A percentile compares a stretch with the other conserved stretches of the same genome.
Conservation (phyloP, 2,888 invertebrate genomes). For the Blastobasis adustella region DNA sequence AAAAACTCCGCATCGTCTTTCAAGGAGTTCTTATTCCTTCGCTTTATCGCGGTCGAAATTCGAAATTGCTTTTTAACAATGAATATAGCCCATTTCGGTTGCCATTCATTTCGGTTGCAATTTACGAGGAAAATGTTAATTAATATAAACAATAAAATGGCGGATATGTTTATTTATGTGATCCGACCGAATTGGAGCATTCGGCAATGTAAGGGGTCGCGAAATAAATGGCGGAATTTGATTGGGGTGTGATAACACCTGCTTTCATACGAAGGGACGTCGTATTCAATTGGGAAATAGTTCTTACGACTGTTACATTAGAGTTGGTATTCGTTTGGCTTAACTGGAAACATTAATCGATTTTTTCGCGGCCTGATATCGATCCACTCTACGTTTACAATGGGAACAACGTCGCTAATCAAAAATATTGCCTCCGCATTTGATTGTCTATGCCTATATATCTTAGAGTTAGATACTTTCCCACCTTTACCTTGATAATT, state of each 20-base stretch:
- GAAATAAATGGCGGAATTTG: conserved; percentile 18
- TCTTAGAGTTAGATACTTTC: too few relatives aligned
- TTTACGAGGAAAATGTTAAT: too few relatives aligned
- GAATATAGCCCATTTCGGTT: too few relatives aligned
- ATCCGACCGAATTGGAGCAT: conserved; percentile 1
- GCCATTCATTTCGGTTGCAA: too few relatives aligned
- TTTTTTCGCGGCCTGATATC: background rate
- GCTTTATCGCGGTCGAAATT: background rate
- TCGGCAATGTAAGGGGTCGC: conserved; percentile 10
- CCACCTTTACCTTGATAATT: too few relatives aligned
- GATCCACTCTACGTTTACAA: background rate
- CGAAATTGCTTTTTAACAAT: background rate
- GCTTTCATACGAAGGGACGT: conserved; percentile 13
- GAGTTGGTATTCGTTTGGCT: background rate
- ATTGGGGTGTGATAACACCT: conserved; percentile 23
- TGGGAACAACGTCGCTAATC: too few relatives aligned
- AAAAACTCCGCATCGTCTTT: background rate
- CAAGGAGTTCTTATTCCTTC: background rate
- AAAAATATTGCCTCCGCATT: too few relatives aligned
- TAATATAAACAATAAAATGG: background rate
- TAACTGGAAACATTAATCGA: background rate
- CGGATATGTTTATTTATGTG: background rate
- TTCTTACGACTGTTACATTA: background rate
- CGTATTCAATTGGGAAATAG: background rate
- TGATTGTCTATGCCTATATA: too few relatives aligned